These are phyloP conservation scores for Python bivittatus DNA, from an alignment of 2,113 vertebrate genomes.

Conservation along the genomic window DNA sequence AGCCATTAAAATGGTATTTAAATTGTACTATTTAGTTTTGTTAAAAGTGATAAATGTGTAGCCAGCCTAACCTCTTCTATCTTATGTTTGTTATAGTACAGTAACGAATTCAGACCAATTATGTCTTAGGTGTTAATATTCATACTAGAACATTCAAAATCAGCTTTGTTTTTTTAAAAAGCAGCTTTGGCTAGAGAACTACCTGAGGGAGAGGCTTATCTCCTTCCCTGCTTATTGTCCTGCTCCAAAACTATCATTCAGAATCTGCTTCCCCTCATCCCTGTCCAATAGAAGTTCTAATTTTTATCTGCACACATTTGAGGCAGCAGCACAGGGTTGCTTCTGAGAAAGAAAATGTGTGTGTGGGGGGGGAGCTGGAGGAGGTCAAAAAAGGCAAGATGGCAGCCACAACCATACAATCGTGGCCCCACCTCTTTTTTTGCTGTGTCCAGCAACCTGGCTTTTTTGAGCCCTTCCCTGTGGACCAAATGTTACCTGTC, in stretches of 20 bases:
- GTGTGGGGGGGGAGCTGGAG: neutral
- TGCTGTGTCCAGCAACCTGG: neutral
- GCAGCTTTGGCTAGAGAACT: no score
- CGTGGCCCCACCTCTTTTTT: neutral
- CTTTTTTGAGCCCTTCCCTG: neutral
- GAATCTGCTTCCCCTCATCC: neutral
- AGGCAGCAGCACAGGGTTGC: neutral
- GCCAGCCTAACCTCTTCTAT: neutral
- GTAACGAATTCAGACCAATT: neutral
- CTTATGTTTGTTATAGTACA: neutral
- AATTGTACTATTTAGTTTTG: neutral
- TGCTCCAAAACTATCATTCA: neutral
- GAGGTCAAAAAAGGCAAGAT: neutral
- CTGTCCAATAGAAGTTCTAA: neutral
- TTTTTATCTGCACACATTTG: neutral
- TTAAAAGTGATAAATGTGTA: neutral
- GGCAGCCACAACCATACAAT: neutral
- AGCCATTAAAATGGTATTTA: neutral
- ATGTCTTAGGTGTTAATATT: neutral
- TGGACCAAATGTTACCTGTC: neutral
- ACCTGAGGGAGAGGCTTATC: neutral
- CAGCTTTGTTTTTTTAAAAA: neutral
- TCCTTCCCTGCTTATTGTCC: neutral
- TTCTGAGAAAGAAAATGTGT: neutral
- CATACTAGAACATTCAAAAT: no score